phyloP scores from a whole-genome alignment of 1,140 invertebrate genomes.

The silkworm (Bombyx mori) region ASM3026992v2 NC_085129.1:1605501-1606000 shows the following conservation, averaged over 20 bases:
- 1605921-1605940: constrained; percentile 49
- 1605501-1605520: no score
- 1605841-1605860: constrained; percentile 46
- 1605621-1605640: no score
- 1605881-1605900: constrained; percentile 49
- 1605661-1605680: no score
- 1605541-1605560: no score
- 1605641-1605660: no score
- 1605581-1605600: no score
- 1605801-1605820: neutral
- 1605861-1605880: constrained; percentile 58
- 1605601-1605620: no score
- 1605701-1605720: constrained; percentile 4
- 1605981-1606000: constrained; percentile 45
- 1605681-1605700: neutral
- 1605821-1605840: neutral
- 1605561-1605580: no score
- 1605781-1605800: constrained; percentile 7
- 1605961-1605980: constrained; percentile 34
- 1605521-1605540: no score
- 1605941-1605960: constrained; percentile 37
- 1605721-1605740: constrained; percentile 56
- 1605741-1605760: constrained; percentile 62
- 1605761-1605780: constrained; percentile 49
- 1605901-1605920: constrained; percentile 45